Evolutionary conservation across 1,140 invertebrate genomes (phyloP), one percentile per base, ranked within the genome.

Genomic region (Bactericera cockerelli): DNA sequence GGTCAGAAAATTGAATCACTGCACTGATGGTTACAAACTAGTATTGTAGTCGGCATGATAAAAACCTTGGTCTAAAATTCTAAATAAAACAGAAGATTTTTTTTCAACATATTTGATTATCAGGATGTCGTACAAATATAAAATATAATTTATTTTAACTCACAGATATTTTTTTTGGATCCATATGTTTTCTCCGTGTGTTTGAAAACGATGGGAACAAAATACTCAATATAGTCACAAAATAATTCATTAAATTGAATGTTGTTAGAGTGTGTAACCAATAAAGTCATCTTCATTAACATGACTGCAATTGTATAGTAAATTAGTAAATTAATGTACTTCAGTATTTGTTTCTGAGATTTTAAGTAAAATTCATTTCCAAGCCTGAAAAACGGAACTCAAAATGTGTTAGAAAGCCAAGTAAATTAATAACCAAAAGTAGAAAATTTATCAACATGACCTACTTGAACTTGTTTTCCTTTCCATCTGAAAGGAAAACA

Each of bases 351-450:
- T 49, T 49, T 49, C 42, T 4, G 22, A 19, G 42, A 22, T 49
- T 49, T 49, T 22, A 49, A 49, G 22, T 49, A 49, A 16, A 49
- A 49, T n/a, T 49, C 42, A 22, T 49, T 49, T 6, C 42, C 42
- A 49, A 49, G 42, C 42, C 42, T 49, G 22, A n/a, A 49, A n/a
- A n/a, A n/a, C n/a, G n/a, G n/a, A n/a, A n/a, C n/a, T n/a, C n/a
- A n/a, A n/a, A n/a, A n/a, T n/a, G n/a, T n/a, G n/a, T n/a, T n/a
- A n/a, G n/a, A n/a, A n/a, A n/a, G n/a, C n/a, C n/a, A n/a, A n/a
- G n/a, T n/a, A n/a, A n/a, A n/a, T n/a, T n/a, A n/a, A 36, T 36
- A 36, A 36, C 10, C 10, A 36, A 10, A 36, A 36, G 33, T 36
- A 36, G 33, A 11, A 36, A 36, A 10, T 11, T 36, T 36, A 11